Evolutionary conservation across 2,888 invertebrate genomes (phyloP).

Genomic region (Diadegma fenestrale): DNA sequence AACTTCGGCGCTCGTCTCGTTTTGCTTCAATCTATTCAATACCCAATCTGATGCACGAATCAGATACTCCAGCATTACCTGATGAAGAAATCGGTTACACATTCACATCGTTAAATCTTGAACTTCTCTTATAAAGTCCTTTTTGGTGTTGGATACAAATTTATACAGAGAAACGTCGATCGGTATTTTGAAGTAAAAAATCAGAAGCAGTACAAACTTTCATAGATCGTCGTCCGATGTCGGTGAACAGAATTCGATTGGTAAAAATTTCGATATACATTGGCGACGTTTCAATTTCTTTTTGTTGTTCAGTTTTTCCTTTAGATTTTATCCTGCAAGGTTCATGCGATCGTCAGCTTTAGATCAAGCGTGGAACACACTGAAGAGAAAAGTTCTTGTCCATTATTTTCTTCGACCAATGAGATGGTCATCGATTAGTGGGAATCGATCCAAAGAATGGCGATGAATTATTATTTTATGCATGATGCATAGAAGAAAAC

Average conservation of each 20-base stretch:
- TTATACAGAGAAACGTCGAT: background rate
- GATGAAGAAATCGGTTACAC: slow-evolving; percentile 59
- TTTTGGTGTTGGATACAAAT: background rate
- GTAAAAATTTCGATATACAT: slow-evolving; percentile 80
- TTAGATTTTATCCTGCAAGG: slow-evolving; percentile 67
- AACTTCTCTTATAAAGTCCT: background rate
- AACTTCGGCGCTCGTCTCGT: slow-evolving; percentile 76
- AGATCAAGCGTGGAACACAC: background rate
- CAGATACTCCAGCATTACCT: slow-evolving; percentile 91
- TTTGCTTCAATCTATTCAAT: slow-evolving; percentile 84
- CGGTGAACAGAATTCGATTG: slow-evolving; percentile 82
- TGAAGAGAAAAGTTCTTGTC: background rate
- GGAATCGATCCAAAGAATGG: background rate
- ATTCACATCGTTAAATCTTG: background rate
- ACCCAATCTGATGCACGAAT: slow-evolving; percentile 90
- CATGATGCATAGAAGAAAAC: background rate
- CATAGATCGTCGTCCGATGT: slow-evolving; percentile 81
- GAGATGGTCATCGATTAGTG: background rate
- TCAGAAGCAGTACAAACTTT: slow-evolving; percentile 76
- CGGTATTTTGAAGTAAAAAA: background rate
- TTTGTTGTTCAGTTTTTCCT: slow-evolving; percentile 10
- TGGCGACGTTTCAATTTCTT: slow-evolving; percentile 73
- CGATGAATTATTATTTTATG: background rate
- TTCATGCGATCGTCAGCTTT: slow-evolving; percentile 4
- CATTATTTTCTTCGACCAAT: background rate